These are phyloP conservation scores for Lithobius niger DNA, from an alignment of 1,140 invertebrate genomes.

Conservation along the genomic window DNA sequence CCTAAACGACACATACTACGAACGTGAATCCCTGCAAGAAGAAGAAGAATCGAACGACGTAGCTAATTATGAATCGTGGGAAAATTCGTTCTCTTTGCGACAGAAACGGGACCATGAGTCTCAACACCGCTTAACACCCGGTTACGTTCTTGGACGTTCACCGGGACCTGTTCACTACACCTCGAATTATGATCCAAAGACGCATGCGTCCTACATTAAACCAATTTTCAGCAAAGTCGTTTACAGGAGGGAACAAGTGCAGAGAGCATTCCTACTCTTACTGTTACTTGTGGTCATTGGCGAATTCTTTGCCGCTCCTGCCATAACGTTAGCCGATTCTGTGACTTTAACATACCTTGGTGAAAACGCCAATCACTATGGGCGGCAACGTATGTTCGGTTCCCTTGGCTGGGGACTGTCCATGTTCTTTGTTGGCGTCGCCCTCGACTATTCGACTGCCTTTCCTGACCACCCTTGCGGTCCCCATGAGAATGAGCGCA, in stretches of 20 bases:
- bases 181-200: slow-evolving; percentile 61
- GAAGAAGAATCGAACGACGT: too few relatives aligned
- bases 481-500: slow-evolving; percentile 76
- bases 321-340: slow-evolving; percentile 91
- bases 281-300: slow-evolving; percentile 85
- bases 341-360: slow-evolving; percentile 81
- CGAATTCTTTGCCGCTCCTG: slow-evolving; percentile 94
- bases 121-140: slow-evolving; percentile 10
- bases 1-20: too few relatives aligned
- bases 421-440: slow-evolving; percentile 98
- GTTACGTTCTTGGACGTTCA: slow-evolving; percentile 44
- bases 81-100: too few relatives aligned
- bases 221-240: slow-evolving; percentile 88
- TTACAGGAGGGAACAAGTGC: slow-evolving; percentile 72
- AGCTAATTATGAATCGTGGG: too few relatives aligned
- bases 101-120: too few relatives aligned
- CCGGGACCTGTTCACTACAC: slow-evolving; percentile 65
- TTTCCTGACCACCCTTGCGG: slow-evolving; percentile 67
- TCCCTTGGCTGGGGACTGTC: slow-evolving; percentile 94
- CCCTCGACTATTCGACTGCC: slow-evolving; percentile 87
- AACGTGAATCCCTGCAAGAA: too few relatives aligned
- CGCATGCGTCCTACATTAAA: slow-evolving; percentile 64
- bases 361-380: slow-evolving; percentile 79
- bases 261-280: slow-evolving; percentile 90
- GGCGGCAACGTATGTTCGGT: slow-evolving; percentile 95